These are phyloP conservation scores for Scaptomyza montana DNA, from an alignment of 1,140 invertebrate genomes.

Conservation along the genomic window DNA sequence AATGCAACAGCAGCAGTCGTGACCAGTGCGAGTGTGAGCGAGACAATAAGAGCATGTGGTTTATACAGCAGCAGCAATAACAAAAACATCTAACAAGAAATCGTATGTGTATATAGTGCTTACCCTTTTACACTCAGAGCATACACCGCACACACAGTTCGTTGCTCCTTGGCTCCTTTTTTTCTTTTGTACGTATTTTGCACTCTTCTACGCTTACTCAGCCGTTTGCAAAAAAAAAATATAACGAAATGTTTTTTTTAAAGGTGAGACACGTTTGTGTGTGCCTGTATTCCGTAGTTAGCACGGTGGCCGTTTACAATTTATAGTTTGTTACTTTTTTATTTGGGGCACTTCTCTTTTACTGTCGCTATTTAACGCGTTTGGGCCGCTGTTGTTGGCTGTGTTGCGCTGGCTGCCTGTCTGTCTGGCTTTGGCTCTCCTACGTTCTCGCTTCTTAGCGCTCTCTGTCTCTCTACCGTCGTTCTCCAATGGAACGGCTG, in stretches of 20 bases:
- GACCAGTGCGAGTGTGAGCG: conserved; percentile 31
- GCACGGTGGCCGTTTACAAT: conserved; percentile 32
- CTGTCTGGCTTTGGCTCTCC: conserved; percentile 52
- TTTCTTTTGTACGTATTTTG: conserved; percentile 62
- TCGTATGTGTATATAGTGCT: conserved; percentile 60
- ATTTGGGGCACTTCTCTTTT: conserved; percentile 31
- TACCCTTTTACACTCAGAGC: conserved; percentile 72
- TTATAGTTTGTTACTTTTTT: conserved; percentile 37
- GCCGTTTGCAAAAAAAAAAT: conserved; percentile 66
- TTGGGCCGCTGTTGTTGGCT: conserved; percentile 52
- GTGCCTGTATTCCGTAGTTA: conserved; percentile 33
- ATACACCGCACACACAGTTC: conserved; percentile 72
- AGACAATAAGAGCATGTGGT: conserved; percentile 47
- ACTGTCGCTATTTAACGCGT: conserved; percentile 48
- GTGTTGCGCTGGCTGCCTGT: conserved; percentile 68
- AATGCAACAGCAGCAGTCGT: conserved; percentile 55
- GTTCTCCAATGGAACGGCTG: conserved; percentile 50
- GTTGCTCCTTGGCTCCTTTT: conserved; percentile 78
- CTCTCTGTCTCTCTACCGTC: conserved; percentile 55
- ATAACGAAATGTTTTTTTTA: conserved; percentile 45
- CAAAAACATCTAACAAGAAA: conserved; percentile 46
- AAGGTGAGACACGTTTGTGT: conserved; percentile 42
- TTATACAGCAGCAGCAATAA: conserved; percentile 47
- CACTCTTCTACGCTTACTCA: conserved; percentile 72
- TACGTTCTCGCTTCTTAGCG: conserved; percentile 60